These are phyloP conservation scores for Steatornis caripensis DNA, from an alignment of 2,113 vertebrate genomes.

Conservation along the genomic window DNA sequence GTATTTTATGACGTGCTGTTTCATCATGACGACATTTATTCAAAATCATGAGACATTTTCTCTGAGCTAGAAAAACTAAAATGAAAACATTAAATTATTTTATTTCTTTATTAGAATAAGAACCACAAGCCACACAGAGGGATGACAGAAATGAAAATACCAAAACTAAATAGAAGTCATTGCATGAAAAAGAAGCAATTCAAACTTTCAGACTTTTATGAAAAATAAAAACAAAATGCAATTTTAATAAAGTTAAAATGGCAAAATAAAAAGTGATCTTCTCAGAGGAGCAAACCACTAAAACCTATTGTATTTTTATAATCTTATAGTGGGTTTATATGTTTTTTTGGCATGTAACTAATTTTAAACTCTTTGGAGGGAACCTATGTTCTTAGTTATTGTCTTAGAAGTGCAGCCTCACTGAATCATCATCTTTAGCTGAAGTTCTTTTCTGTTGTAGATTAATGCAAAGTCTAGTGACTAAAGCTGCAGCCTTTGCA, in stretches of 20 bases:
- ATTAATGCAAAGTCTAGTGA: not conserved
- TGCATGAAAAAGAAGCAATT: not conserved
- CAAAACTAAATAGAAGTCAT: not conserved
- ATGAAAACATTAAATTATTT: not conserved
- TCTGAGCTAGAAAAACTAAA: not conserved
- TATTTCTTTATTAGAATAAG: not conserved
- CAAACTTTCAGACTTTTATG: not conserved
- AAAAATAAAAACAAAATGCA: not conserved
- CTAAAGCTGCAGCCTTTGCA: not conserved
- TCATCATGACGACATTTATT: not conserved
- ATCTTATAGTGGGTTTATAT: not conserved
- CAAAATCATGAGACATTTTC: not conserved
- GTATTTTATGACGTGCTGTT: not conserved
- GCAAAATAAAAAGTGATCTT: not conserved
- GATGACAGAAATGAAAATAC: not conserved
- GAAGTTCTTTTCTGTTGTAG: not conserved
- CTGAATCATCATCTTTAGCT: not conserved
- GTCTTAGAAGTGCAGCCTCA: not conserved
- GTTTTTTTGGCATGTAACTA: not conserved
- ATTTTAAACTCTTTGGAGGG: not conserved
- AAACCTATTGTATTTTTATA: not conserved
- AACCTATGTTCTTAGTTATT: not conserved
- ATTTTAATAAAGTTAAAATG: not conserved
- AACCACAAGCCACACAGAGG: not conserved
- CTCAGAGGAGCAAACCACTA: not conserved